phyloP scores from a whole-genome alignment of 2,888 invertebrate genomes.

The Phrixothrix hirtus region DNA sequence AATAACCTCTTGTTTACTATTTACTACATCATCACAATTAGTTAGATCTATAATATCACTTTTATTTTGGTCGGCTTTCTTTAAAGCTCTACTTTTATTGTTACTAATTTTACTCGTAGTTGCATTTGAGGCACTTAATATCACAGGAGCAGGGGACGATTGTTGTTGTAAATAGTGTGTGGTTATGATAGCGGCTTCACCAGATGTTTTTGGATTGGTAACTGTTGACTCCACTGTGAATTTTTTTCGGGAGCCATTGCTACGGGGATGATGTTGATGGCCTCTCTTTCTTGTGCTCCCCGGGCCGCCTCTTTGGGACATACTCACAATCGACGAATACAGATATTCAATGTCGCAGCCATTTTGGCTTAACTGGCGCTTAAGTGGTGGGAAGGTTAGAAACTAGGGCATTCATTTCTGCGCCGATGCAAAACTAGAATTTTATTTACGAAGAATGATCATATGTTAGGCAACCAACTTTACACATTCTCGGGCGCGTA shows the following conservation, averaged over 20 bases:
- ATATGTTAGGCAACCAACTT: conserved; percentile 18
- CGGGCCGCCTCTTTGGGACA: conserved; percentile 66
- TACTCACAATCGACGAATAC: conserved; percentile 47
- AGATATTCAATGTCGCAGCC: conserved; percentile 62
- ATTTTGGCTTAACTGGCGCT: conserved; percentile 61
- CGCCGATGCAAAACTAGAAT: too few relatives aligned
- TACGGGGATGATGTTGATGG: conserved; percentile 76
- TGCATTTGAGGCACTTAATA: conserved; percentile 39
- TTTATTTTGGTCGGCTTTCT: conserved; percentile 33
- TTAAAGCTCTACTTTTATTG: conserved; percentile 45
- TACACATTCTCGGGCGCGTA: too few relatives aligned
- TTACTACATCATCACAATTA: conserved; percentile 49
- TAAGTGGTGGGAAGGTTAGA: conserved; percentile 7
- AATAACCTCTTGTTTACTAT: conserved; percentile 28
- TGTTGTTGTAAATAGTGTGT: too few relatives aligned
- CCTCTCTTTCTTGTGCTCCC: conserved; percentile 69
- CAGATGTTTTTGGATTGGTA: too few relatives aligned
- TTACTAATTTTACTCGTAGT: conserved; percentile 27
- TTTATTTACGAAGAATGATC: too few relatives aligned
- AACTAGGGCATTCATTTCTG: too few relatives aligned
- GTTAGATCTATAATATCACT: conserved; percentile 55
- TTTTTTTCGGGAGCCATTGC: conserved; percentile 57
- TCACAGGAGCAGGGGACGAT: conserved; percentile 33
- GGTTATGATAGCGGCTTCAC: too few relatives aligned
- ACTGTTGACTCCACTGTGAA: conserved; percentile 57